Conservation (phyloP, 2,113 vertebrate species). For the Lanius ludovicianus region DNA sequence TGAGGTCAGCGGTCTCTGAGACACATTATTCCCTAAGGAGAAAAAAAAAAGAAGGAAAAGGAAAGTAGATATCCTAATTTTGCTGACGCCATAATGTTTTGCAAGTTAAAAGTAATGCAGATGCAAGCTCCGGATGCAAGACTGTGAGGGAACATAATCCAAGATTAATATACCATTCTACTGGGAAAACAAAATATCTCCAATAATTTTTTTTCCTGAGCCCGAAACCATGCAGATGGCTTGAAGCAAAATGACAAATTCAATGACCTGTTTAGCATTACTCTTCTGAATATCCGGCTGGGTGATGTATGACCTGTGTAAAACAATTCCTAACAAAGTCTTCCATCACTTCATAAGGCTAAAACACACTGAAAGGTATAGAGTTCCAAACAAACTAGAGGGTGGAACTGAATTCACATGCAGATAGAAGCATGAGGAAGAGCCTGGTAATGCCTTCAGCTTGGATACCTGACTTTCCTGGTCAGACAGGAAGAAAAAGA, state of each 20-base stretch:
- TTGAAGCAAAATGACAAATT: background rate
- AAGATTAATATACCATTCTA: background rate
- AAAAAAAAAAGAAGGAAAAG: background rate
- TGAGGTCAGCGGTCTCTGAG: background rate
- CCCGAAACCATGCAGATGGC: background rate
- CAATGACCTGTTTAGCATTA: background rate
- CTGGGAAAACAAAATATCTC: background rate
- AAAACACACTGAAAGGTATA: background rate
- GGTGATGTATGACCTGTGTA: accelerated
- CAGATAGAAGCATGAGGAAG: background rate
- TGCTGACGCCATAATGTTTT: background rate
- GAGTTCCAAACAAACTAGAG: background rate
- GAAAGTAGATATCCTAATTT: background rate
- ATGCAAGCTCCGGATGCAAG: background rate
- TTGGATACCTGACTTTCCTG: background rate
- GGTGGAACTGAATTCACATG: background rate
- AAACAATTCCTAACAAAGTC: background rate
- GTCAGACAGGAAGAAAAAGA: background rate
- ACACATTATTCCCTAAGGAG: background rate
- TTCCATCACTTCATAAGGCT: background rate
- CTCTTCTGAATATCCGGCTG: background rate
- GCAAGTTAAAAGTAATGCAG: background rate
- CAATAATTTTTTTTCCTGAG: background rate
- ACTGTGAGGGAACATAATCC: background rate
- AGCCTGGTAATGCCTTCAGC: background rate